Evolutionary conservation across 2,888 invertebrate species (phyloP).

Genomic region (Trachelus tabidus): DNA sequence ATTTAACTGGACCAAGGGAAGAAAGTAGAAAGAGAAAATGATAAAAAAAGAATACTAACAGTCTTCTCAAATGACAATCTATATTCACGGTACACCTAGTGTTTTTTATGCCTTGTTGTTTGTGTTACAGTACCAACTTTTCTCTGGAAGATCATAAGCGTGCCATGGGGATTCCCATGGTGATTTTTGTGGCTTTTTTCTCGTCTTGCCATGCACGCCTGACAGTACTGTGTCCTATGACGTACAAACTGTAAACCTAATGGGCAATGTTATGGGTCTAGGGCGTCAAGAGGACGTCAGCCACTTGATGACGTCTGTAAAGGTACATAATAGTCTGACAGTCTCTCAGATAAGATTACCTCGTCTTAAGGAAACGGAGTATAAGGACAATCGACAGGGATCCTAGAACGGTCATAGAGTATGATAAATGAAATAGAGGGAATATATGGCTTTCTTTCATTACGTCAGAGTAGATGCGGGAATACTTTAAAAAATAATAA

Average conservation of each 20-base stretch:
- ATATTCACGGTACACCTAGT: neutral
- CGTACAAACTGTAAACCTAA: neutral
- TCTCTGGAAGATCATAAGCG: slow-evolving; percentile 64
- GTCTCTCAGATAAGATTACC: neutral
- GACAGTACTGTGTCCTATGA: neutral
- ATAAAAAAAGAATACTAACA: slow-evolving; percentile 16
- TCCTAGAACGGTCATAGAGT: neutral
- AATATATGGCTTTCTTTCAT: neutral
- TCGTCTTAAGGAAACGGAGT: neutral
- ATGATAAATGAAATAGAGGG: neutral
- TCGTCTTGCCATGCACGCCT: neutral
- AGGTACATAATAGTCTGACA: neutral
- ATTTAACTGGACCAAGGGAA: neutral
- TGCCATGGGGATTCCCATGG: slow-evolving; percentile 5
- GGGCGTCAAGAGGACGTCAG: neutral
- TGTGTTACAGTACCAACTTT: slow-evolving; percentile 66
- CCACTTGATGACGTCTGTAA: neutral
- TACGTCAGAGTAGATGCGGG: neutral
- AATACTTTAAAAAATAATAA: neutral
- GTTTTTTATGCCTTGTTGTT: slow-evolving; percentile 8
- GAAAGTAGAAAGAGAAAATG: slow-evolving; percentile 11
- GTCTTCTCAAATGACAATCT: slow-evolving; percentile 6
- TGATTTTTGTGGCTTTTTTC: neutral
- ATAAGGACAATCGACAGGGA: neutral
- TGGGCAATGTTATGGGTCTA: neutral